phyloP scores from a whole-genome alignment of 2,797 vertebrate genomes.

The Rhinoraja longicauda region DNA sequence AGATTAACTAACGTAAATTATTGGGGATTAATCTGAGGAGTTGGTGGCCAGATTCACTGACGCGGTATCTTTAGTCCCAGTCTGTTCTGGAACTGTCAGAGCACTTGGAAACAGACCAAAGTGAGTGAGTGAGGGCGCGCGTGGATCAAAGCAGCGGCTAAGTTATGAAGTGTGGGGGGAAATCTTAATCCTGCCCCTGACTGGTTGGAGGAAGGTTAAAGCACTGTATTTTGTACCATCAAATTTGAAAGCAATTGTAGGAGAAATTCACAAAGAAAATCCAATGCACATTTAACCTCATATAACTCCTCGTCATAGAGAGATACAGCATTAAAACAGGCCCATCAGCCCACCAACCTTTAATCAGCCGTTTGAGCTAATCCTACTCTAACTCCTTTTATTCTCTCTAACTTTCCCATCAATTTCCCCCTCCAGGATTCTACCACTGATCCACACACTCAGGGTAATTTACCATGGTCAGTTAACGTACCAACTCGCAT shows the following conservation, averaged over 20 bases:
- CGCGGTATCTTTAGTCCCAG: not conserved
- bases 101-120: not conserved
- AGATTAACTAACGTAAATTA: not conserved
- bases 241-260: not conserved
- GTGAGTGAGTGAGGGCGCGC: no score
- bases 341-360: no score
- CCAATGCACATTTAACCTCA: not conserved
- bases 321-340: no score
- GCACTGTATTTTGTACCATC: not conserved
- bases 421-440: no score
- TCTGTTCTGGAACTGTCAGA: not conserved
- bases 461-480: no score
- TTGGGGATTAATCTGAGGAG: not conserved
- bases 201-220: not conserved
- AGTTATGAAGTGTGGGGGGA: not conserved
- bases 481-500: no score
- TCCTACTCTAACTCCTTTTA: no score
- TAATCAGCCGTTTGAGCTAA: no score
- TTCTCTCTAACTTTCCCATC: no score
- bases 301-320: no score
- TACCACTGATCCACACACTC: no score
- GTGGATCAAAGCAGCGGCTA: not conserved
- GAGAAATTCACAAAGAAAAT: not conserved
- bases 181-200: not conserved
- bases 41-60: not conserved